A percentile compares a stretch with the other conserved stretches of the same genome.
Conservation (phyloP, 2,113 vertebrate species). For the Capra hircus region DNA sequence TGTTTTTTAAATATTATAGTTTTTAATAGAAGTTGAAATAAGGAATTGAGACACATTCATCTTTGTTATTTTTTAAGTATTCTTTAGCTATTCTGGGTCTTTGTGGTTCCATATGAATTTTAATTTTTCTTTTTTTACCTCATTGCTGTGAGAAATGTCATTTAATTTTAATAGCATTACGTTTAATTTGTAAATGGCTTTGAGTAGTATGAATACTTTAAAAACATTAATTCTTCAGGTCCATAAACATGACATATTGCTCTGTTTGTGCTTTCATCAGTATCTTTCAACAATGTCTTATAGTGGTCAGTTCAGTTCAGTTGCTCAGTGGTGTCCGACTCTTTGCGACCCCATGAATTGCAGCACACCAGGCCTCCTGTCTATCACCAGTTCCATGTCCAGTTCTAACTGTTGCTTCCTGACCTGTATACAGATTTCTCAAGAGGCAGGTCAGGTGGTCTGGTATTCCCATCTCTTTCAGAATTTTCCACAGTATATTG, state of each 20-base stretch:
- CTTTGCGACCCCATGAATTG: too few species aligned
- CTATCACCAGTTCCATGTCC: too few species aligned
- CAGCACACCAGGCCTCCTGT: too few species aligned
- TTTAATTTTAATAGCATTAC: background rate
- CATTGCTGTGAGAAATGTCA: background rate
- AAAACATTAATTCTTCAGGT: background rate
- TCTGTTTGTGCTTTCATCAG: background rate
- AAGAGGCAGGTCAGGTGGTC: too few species aligned
- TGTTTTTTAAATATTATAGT: background rate
- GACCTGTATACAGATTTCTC: accelerated
- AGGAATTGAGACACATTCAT: background rate
- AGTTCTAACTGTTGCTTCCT: too few species aligned
- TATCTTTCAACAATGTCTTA: background rate
- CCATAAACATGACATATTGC: background rate
- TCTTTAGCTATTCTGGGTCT: background rate
- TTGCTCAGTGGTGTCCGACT: too few species aligned
- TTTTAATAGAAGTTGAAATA: background rate
- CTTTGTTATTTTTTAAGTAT: background rate
- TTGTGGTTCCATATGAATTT: background rate
- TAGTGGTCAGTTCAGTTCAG: too few species aligned
- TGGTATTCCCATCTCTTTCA: too few species aligned
- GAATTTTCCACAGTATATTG: too few species aligned
- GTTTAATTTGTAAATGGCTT: background rate
- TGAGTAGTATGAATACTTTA: background rate
- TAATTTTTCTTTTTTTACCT: background rate